Evolutionary conservation across 2,797 vertebrate species (phyloP).

Genomic region (Aratinga solstitialis): DNA sequence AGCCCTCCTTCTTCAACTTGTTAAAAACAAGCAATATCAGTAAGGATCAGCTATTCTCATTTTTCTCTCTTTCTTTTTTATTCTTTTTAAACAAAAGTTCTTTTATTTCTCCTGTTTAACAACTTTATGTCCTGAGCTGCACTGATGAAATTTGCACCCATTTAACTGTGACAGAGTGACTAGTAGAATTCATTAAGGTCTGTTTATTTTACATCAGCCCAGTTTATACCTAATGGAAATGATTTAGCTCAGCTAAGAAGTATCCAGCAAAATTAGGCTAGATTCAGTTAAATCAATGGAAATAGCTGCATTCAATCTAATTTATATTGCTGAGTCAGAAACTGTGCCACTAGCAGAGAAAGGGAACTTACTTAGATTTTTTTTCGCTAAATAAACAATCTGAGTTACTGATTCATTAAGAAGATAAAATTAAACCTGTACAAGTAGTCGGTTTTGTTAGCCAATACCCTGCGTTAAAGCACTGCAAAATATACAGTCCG

Average conservation of each 20-base stretch:
- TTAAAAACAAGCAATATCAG: background rate
- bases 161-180: background rate
- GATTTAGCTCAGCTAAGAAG: background rate
- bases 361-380: background rate
- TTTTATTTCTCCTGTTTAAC: background rate
- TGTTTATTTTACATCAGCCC: background rate
- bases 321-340: constrained; percentile 2
- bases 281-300: background rate
- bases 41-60: background rate
- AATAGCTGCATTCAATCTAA: background rate
- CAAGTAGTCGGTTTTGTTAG: background rate
- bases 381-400: background rate
- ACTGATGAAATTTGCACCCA: background rate
- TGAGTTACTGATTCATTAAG: background rate
- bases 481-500: background rate
- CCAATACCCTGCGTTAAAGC: background rate
- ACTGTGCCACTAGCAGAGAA: background rate
- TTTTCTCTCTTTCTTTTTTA: background rate
- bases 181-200: background rate
- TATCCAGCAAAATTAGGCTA: background rate
- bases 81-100: background rate
- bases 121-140: background rate
- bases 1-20: background rate
- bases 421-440: background rate
- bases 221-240: background rate